A percentile compares a stretch with the other conserved stretches of the same genome.
phyloP scores from a whole-genome alignment of 2,797 vertebrate species.

The Parauchenoglanis punctatus region DNA sequence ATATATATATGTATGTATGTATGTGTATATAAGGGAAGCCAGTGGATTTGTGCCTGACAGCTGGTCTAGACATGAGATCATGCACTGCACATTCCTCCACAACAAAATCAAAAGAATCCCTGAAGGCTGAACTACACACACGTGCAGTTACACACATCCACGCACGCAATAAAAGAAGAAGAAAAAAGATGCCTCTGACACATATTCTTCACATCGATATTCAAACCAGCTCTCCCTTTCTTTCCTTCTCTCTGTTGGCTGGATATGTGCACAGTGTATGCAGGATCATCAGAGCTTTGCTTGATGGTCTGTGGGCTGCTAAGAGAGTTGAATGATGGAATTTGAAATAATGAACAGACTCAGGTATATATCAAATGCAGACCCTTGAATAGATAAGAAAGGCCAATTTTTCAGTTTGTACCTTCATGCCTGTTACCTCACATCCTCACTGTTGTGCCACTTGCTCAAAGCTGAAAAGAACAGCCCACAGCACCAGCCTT shows the following conservation, averaged over 20 bases:
- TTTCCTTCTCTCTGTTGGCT: constrained; percentile 9
- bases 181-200: constrained; percentile 32
- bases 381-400: constrained; percentile 42
- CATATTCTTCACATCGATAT: constrained; percentile 22
- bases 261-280: constrained; percentile 32
- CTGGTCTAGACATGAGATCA: constrained; percentile 71
- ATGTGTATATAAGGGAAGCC: background rate
- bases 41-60: constrained; percentile 36
- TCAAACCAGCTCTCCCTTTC: background rate
- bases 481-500: constrained; percentile 23
- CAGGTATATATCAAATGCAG: constrained; percentile 45
- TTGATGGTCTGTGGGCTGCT: constrained; percentile 8
- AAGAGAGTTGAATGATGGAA: constrained; percentile 55
- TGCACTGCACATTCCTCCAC: constrained; percentile 53
- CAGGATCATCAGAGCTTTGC: constrained; percentile 6
- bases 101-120: constrained; percentile 43
- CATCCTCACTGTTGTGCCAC: constrained; percentile 14
- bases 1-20: too few species aligned
- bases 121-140: constrained; percentile 13
- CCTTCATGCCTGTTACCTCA: background rate
- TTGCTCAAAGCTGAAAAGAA: constrained; percentile 33
- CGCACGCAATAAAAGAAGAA: constrained; percentile 22
- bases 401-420: background rate
- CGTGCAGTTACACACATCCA: background rate
- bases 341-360: constrained; percentile 47